Evolutionary conservation across 2,888 invertebrate species (phyloP).

Genomic region (Limenitis camilla): DNA sequence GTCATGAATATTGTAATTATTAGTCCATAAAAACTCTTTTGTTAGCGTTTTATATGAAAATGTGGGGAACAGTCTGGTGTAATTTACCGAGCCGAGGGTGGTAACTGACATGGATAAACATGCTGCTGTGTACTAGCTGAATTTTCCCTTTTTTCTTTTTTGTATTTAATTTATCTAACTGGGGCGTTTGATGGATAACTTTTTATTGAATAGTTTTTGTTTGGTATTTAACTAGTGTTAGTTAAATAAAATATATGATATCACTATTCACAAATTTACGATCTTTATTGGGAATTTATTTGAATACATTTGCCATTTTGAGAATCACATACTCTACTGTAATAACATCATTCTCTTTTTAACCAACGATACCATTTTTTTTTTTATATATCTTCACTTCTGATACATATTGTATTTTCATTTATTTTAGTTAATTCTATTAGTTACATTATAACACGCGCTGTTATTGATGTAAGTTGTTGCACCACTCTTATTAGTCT

Average conservation of each 20-base stretch:
- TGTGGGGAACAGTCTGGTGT: constrained; percentile 20
- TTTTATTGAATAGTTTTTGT: neutral
- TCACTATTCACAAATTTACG: neutral
- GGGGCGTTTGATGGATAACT: constrained; percentile 18
- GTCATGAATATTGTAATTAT: constrained; percentile 26
- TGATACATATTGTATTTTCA: too few relatives aligned
- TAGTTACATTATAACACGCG: too few relatives aligned
- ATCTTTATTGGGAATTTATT: neutral
- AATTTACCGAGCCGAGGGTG: constrained; percentile 23
- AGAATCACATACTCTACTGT: neutral
- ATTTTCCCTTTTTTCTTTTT: constrained; percentile 21
- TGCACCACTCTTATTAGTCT: too few relatives aligned
- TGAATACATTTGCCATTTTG: neutral
- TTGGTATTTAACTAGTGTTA: neutral
- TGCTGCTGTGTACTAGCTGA: constrained; percentile 15
- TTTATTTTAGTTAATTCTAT: too few relatives aligned
- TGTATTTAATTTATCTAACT: constrained; percentile 27
- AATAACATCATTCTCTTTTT: too few relatives aligned
- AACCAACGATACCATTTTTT: too few relatives aligned
- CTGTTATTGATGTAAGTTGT: too few relatives aligned
- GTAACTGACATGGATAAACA: constrained; percentile 23
- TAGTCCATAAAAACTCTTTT: constrained; percentile 26
- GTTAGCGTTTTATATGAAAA: constrained; percentile 24
- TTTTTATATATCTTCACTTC: too few relatives aligned
- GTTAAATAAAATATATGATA: neutral